These are phyloP conservation scores for Latrodectus geometricus DNA, from an alignment of 1,140 invertebrate genomes.

Conservation along the genomic window DNA sequence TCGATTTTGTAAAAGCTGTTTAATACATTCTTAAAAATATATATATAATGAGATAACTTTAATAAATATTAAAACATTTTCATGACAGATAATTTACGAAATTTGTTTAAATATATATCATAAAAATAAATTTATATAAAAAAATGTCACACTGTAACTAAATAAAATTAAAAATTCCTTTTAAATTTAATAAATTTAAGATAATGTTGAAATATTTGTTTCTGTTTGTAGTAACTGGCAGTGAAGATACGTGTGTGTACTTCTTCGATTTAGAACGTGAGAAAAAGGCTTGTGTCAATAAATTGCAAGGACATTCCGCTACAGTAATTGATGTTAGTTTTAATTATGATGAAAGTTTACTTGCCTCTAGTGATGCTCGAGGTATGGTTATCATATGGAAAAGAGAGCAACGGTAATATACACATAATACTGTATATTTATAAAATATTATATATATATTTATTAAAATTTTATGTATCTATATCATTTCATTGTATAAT, in stretches of 20 bases:
- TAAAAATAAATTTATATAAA: not conserved
- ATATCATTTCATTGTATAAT: too few species aligned
- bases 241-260: slow-evolving; percentile 88
- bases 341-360: slow-evolving; percentile 88
- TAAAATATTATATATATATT: too few species aligned
- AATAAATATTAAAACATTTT: too few species aligned
- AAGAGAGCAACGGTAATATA: slow-evolving; percentile 67
- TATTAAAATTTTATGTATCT: too few species aligned
- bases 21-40: too few species aligned
- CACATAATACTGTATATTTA: too few species aligned
- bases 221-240: slow-evolving; percentile 76
- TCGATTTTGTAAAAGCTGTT: too few species aligned
- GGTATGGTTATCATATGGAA: slow-evolving; percentile 90
- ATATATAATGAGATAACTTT: too few species aligned
- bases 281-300: slow-evolving; percentile 79
- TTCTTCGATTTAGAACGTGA: slow-evolving; percentile 84
- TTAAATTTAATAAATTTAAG: not conserved
- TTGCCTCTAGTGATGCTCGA: slow-evolving; percentile 85
- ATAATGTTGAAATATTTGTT: not conserved
- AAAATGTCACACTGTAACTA: not conserved
- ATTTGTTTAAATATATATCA: too few species aligned
- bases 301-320: slow-evolving; percentile 85
- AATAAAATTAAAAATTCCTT: not conserved
- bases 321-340: slow-evolving; percentile 86
- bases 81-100: too few species aligned